Base-by-base conservation (phyloP, 2,113 vertebrate genomes). In the Sinosuthora webbiana region DNA sequence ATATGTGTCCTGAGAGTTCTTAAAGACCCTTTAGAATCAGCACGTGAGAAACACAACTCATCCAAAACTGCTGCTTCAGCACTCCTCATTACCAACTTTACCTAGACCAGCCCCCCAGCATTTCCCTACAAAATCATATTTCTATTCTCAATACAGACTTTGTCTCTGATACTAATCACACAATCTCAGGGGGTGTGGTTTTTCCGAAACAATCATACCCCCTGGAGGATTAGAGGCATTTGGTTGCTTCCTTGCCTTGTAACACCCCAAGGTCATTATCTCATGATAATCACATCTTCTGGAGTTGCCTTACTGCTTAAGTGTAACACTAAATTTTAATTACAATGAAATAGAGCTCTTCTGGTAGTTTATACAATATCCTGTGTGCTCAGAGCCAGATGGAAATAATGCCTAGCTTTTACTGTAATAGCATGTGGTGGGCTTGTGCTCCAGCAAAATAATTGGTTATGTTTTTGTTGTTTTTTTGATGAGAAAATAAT, bases 291-390 rank as follows among this genome's bases (percentile, higher is more conserved):
- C 97, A 97, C 98, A 97, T 98, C 97, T 98, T 97, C 97, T 97
- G 97, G 97, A 98, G 97, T 97, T 98, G 97, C 89, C 97, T 98
- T 98, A 98, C 95, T 98, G 97, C 98, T 98, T 97, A 98, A 98
- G 96, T 97, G 96, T 97, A 98, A 98, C 97, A 95, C 97, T 98
- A 98, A 98, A 98, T 98, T 98, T 98, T 98, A 98, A 98, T 98
- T 98, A 98, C 97, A 98, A 94, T 98, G 98, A 98, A 98, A 98
- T 97, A 98, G 97, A 96, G 98, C 95, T 97, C 98, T 98, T 98
- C 96, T 98, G 97, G 96, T 97, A 97, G 97, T 97, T 98, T 97
- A 89, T 92, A 96, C 96, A 97, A 98, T 97, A 98, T 98, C 97
- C 97, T 98, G 96, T 97, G 97, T 96, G 97, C 83, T 47, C 97